Conservation (phyloP, 2,888 invertebrate species). For the Microctonus brassicae region DNA sequence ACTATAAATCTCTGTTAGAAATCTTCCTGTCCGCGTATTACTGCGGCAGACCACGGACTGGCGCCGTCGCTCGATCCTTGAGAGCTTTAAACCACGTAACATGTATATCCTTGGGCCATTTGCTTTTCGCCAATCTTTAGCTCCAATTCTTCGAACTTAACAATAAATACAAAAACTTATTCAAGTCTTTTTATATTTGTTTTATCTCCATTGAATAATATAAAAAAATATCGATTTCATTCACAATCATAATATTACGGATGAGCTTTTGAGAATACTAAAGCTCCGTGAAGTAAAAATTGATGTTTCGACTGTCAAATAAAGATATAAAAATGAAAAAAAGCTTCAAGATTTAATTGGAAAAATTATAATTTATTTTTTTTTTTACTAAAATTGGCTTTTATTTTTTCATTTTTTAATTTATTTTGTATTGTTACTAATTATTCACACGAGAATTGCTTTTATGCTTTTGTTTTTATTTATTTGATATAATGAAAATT, state of each 20-base stretch:
- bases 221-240: neutral
- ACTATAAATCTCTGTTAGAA: constrained; percentile 28
- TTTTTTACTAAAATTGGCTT: too few species aligned
- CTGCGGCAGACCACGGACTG: neutral
- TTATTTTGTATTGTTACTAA: too few species aligned
- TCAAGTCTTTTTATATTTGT: neutral
- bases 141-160: neutral
- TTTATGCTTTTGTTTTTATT: too few species aligned
- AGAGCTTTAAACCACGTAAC: constrained; percentile 27
- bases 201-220: neutral
- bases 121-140: neutral
- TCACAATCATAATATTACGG: neutral
- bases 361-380: too few species aligned
- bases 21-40: constrained; percentile 6
- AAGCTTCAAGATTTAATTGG: too few species aligned
- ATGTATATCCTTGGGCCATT: constrained; percentile 33
- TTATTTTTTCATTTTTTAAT: too few species aligned
- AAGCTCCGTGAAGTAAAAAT: too few species aligned
- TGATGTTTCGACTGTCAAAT: too few species aligned
- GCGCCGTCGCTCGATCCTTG: constrained; percentile 29
- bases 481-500: too few species aligned
- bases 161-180: neutral
- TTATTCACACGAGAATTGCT: too few species aligned
- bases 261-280: too few species aligned
- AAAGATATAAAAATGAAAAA: too few species aligned